Conservation (phyloP, 2,113 vertebrate genomes). For the Oreochromis tanganicae region DNA sequence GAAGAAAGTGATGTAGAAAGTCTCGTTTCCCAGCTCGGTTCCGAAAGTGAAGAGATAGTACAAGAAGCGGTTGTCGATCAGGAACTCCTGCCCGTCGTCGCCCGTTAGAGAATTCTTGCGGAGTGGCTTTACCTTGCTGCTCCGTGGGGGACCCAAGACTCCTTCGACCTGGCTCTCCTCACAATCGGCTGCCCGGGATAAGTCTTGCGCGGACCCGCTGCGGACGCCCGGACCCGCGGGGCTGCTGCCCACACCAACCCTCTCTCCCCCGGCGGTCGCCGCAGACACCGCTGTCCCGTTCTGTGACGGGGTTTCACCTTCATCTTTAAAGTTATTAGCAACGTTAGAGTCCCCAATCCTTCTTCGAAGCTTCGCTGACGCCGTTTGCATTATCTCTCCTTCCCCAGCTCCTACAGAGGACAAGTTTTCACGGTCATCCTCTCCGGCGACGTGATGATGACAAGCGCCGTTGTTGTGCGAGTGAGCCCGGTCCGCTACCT, state of each 20-base stretch:
- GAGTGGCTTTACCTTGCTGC: conserved; percentile 57
- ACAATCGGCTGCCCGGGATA: neutral
- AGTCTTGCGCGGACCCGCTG: neutral
- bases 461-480: conserved; percentile 57
- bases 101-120: conserved; percentile 90
- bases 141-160: neutral
- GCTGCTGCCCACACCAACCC: neutral
- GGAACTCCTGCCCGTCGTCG: conserved; percentile 79
- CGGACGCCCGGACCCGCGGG: neutral
- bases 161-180: neutral
- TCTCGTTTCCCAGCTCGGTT: conserved; percentile 94
- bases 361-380: neutral
- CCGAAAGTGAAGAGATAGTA: conserved; percentile 90
- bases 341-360: neutral
- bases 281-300: conserved; percentile 58
- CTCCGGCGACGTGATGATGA: neutral
- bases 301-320: conserved; percentile 41
- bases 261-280: neutral
- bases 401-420: neutral
- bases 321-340: neutral
- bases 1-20: conserved; percentile 93
- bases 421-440: neutral
- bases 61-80: conserved; percentile 78
- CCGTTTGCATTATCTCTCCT: neutral
- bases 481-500: neutral